These are phyloP conservation scores for Pitta sordida DNA, from an alignment of 2,113 vertebrate species.

Conservation along the genomic window DNA sequence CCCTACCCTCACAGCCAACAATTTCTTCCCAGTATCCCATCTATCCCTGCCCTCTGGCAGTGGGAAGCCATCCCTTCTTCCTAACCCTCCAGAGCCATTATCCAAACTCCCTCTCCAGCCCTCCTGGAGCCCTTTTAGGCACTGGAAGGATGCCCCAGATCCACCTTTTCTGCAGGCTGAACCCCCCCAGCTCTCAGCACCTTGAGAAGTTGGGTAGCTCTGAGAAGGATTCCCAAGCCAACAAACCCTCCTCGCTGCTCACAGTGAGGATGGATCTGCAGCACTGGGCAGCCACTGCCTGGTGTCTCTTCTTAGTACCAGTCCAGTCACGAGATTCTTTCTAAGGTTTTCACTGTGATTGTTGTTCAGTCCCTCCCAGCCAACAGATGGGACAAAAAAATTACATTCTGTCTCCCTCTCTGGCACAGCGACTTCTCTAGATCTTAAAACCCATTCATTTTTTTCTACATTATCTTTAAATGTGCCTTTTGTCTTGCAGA, in stretches of 20 bases:
- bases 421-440: not conserved
- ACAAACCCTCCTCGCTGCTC: not conserved
- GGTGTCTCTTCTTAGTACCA: not conserved
- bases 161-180: not conserved
- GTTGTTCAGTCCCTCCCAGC: not conserved
- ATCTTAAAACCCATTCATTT: conserved; percentile 25
- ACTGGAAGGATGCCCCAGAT: not conserved
- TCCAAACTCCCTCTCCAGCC: not conserved
- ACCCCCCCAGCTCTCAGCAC: not conserved
- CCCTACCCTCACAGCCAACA: not conserved
- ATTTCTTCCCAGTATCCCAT: not conserved
- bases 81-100: not conserved
- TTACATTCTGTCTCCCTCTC: not conserved
- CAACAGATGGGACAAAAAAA: conserved; percentile 24
- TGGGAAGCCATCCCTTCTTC: not conserved
- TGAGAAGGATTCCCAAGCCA: not conserved
- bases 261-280: not conserved
- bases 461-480: conserved; percentile 21
- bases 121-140: not conserved
- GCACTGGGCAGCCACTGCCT: not conserved
- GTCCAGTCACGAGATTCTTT: not conserved
- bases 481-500: conserved; percentile 39
- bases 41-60: fast-evolving
- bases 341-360: not conserved
- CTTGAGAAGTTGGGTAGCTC: not conserved